Base-by-base conservation (phyloP, 2,888 invertebrate genomes). In the Ceramica pisi region DNA sequence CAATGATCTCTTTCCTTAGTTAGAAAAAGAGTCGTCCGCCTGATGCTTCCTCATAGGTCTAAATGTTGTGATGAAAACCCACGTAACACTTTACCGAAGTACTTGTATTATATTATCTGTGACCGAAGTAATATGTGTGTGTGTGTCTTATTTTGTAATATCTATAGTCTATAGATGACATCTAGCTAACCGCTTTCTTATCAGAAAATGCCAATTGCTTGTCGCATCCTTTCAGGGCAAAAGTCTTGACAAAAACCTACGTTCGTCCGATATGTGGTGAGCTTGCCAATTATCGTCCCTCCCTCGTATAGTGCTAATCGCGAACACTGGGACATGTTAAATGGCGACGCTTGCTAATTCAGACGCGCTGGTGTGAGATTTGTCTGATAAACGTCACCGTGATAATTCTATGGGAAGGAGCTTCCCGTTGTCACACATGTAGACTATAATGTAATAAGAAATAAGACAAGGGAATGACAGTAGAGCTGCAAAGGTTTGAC, bases 231-330 rank as follows among this genome's bases (percentile, higher is more conserved):
- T 50, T 57, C 60, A 14, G 38, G 75, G 72, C 60, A 55, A 41
- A 41, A 68, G 56, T 74, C 79, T 71, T 78, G 82, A 84, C 81
- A 82, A 85, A 84, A 87, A 84, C 81, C 78, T 64, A 75, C 48
- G 53, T 63, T 38, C 63, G 62, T 57, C 48, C 63, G 78, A 69
- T 82, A 80, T 82, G 82, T 81, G 77, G 73, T 56, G 60, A 75
- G 63, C 68, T 57, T 35, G 85, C 84, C 81, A 86, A 87, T 87
- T 80, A 82, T 82, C 76, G 83, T 71, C 79, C 68, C 71, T 84
- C 76, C 77, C 69, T 85, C 74, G 76, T 75, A 46, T 19, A 79
- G 80, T 85, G 91, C 92, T 93, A 93, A 93, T 91, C 88, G 82
- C 66, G 83, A 80, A 83, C 83, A 83, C 87, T 82, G 84, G 78